Percentiles rank a stretch among this genome's conserved stretches.
phyloP scores from a whole-genome alignment of 2,888 invertebrate genomes.

The Metellina segmentata region DNA sequence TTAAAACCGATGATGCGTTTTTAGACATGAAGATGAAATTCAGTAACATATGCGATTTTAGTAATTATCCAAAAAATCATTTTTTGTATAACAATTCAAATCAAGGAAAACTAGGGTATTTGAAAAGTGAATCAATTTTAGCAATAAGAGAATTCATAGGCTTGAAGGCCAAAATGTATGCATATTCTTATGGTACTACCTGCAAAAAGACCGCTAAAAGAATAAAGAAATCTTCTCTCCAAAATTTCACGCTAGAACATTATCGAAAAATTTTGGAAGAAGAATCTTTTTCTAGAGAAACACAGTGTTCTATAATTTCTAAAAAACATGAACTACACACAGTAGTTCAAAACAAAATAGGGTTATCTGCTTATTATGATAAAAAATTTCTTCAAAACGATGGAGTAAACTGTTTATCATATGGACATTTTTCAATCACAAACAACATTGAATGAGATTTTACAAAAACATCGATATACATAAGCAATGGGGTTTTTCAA shows the following conservation, averaged over 20 bases:
- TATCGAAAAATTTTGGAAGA: slow-evolving; percentile 2
- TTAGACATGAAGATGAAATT: neutral
- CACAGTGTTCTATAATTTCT: neutral
- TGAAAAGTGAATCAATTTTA: neutral
- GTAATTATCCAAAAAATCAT: neutral
- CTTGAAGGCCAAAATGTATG: neutral
- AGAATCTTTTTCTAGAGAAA: neutral
- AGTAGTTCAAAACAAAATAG: too few species aligned
- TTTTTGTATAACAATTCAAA: neutral
- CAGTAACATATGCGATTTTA: neutral
- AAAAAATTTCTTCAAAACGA: too few species aligned
- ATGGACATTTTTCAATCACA: too few species aligned
- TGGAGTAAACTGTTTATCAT: too few species aligned
- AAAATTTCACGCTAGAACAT: slow-evolving; percentile 1
- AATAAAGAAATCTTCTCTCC: neutral
- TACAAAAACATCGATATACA: too few species aligned
- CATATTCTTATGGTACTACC: neutral
- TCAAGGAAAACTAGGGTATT: neutral
- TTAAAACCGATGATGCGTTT: neutral
- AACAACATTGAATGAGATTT: too few species aligned
- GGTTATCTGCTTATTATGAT: too few species aligned
- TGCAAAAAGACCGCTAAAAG: neutral
- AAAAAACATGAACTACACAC: too few species aligned
- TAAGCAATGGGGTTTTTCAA: too few species aligned
- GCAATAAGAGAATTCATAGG: neutral